These are phyloP conservation scores for Norana najaformis DNA, from an alignment of 2,888 invertebrate species.

Conservation along the genomic window DNA sequence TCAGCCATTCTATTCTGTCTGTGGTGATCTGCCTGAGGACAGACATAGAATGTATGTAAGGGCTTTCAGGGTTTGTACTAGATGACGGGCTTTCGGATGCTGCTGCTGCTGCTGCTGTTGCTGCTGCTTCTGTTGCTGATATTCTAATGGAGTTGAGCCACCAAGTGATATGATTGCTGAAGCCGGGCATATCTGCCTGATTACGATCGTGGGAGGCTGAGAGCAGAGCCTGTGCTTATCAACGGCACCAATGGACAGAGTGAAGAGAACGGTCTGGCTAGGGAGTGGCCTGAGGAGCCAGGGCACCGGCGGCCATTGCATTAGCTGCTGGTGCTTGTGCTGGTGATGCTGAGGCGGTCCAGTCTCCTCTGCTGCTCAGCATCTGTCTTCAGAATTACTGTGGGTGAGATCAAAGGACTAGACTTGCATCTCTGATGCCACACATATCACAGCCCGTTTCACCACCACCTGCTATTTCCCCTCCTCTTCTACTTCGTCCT, in stretches of 20 bases:
- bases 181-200: too few relatives aligned
- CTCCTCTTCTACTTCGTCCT: not conserved
- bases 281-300: too few relatives aligned
- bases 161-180: too few relatives aligned
- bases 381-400: constrained; percentile 21
- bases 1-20: not conserved
- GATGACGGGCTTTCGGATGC: too few relatives aligned
- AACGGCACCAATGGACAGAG: too few relatives aligned
- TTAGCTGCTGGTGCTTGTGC: not conserved
- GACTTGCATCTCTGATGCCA: not conserved
- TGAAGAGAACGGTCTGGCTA: too few relatives aligned
- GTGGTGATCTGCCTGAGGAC: not conserved
- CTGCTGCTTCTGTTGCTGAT: too few relatives aligned
- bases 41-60: not conserved
- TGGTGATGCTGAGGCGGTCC: not conserved
- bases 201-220: too few relatives aligned
- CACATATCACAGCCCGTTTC: not conserved
- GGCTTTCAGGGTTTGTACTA: not conserved
- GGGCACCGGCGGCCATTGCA: too few relatives aligned
- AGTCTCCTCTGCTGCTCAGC: constrained; percentile 13
- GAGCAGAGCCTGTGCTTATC: too few relatives aligned
- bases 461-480: not conserved
- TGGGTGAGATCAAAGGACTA: constrained; percentile 15
- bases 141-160: too few relatives aligned
- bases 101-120: too few relatives aligned